Base-by-base conservation (phyloP, 2,888 invertebrate species). In the Caenorhabditis becei region DNA sequence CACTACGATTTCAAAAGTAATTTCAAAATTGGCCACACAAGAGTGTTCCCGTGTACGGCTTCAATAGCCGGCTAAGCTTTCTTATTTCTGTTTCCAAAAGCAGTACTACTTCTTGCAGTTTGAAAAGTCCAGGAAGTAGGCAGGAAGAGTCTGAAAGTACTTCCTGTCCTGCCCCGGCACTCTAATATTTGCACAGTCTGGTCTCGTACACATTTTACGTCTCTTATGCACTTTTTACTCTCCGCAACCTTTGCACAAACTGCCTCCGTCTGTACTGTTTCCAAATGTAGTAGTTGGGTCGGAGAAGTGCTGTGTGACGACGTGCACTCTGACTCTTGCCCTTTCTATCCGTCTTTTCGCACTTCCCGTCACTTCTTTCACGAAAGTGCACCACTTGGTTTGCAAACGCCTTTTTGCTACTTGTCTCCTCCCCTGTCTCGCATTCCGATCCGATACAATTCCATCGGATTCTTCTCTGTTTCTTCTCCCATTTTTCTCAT, bases 151-250 rank as follows among this genome's bases (percentile, higher is more conserved):
- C 59, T 66, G 53, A 28, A 75, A 66, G 20, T 11, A 41, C 32
- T 66, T 59, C 24, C 14, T 47, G 65, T 58, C 74, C 41, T 41
- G 32, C 49, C 20, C 56, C 37, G 18, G 8, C 24, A 24, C 5
- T 66, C 66, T 16, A 66, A 66, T 75, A 66, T 75, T 75, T 75
- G 75, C 66, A 18, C 59, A 65, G 72, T 49, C 41, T 47, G 51
- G 49, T 51, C 58, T 58, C 41, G 59, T 26, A 66, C 66, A 66
- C 59, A 63, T 53, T 72, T 66, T 53, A 44, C 66, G 35, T n/a
- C 66, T 41, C 53, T 28, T 28, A 28, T 24, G 35, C 63, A 24
- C 18, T 72, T 63, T 63, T 63, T 56, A 23, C 63, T 14, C 16
- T 47, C 16, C 23, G 32, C 37, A 74, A 74, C 63, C 74, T 74